Percentiles rank a stretch among this genome's conserved stretches.
These are phyloP conservation scores for Mormyrus proboscirostris DNA, from an alignment of 2,797 vertebrate genomes.

Conservation along the genomic window DNA sequence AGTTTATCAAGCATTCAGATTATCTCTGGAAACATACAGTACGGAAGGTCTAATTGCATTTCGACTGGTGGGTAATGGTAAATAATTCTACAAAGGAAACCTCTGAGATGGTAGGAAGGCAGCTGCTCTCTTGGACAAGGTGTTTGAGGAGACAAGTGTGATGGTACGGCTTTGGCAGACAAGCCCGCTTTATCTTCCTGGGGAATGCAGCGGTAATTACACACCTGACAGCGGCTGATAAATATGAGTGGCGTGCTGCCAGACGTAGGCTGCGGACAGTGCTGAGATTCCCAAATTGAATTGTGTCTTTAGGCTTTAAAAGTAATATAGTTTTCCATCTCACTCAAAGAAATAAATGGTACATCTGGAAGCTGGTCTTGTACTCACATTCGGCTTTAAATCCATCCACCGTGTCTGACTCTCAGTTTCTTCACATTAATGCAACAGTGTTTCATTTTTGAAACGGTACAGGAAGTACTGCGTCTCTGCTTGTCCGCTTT, in stretches of 20 bases:
- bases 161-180: constrained; percentile 8
- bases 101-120: constrained; percentile 19
- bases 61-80: constrained; percentile 17
- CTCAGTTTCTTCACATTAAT: not conserved
- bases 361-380: constrained; percentile 1
- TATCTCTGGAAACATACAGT: constrained; percentile 19
- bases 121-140: constrained; percentile 27
- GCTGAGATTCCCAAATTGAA: constrained; percentile 33
- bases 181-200: constrained; percentile 28
- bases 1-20: constrained; percentile 12
- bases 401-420: not conserved
- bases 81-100: constrained; percentile 21
- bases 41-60: constrained; percentile 22
- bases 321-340: constrained; percentile 39
- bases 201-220: constrained; percentile 30
- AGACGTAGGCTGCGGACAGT: not conserved
- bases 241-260: constrained; percentile 38
- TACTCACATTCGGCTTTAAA: not conserved
- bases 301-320: constrained; percentile 31
- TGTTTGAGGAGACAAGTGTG: constrained; percentile 23
- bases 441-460: not conserved
- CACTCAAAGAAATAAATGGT: constrained; percentile 20
- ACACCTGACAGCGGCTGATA: constrained; percentile 42
- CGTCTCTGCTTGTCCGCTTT: not conserved
- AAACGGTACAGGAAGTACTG: not conserved